Evolutionary conservation across 2,888 invertebrate species (phyloP).

Genomic region (Pollenia amentaria): DNA sequence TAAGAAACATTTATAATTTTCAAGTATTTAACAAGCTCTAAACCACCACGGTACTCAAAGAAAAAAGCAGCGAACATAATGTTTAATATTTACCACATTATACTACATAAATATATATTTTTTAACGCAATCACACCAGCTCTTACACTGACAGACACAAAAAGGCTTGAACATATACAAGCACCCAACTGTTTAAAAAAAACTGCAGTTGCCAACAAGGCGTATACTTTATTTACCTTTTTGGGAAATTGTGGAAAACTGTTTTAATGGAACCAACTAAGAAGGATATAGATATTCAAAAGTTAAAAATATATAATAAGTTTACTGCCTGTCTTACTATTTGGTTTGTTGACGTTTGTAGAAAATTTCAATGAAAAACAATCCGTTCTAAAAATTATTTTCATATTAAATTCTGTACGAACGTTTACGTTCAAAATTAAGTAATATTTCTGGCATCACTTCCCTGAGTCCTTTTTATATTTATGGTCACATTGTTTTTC

Average conservation of each 20-base stretch:
- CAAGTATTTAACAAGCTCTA: conserved; percentile 75
- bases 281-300: no score
- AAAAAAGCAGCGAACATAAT: conserved; percentile 50
- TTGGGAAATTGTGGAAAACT: neutral
- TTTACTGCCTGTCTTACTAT: no score
- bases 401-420: no score
- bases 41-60: conserved; percentile 67
- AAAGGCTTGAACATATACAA: neutral
- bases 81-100: conserved; percentile 70
- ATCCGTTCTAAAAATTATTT: no score
- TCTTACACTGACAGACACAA: neutral
- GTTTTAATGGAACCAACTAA: neutral
- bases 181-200: neutral
- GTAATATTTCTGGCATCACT: no score
- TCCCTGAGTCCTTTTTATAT: no score
- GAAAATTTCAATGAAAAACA: no score
- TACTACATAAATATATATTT: conserved; percentile 25
- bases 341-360: no score
- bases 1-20: conserved; percentile 50
- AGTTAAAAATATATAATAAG: no score
- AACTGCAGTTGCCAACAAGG: conserved; percentile 2
- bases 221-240: conserved; percentile 22
- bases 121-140: neutral
- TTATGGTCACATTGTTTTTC: conserved; percentile 10
- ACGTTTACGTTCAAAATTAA: no score